Percentiles rank a stretch among this genome's conserved stretches.
These are phyloP conservation scores for Drosophila anomalata DNA, from an alignment of 2,888 invertebrate species.

Conservation along the genomic window DNA sequence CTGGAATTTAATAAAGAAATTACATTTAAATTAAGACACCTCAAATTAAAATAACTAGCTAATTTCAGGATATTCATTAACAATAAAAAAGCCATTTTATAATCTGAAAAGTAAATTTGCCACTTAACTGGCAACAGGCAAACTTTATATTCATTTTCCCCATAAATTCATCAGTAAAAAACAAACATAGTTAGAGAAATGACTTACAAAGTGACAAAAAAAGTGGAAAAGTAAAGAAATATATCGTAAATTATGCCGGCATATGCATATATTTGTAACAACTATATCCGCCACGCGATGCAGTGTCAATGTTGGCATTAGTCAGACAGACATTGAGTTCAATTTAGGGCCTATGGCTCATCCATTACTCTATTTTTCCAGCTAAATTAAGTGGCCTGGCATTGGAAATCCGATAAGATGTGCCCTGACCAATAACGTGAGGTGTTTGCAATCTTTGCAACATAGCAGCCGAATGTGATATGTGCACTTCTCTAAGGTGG, in stretches of 20 bases:
- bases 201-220: not conserved
- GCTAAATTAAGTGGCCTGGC: conserved; percentile 23
- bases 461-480: conserved; percentile 1
- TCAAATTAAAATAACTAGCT: too few species aligned
- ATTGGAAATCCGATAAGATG: conserved; percentile 16
- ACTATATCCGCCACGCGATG: not conserved
- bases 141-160: not conserved
- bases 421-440: not conserved
- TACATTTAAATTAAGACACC: not conserved
- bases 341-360: conserved; percentile 37
- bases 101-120: not conserved
- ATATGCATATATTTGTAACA: not conserved
- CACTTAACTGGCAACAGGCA: not conserved
- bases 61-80: too few species aligned
- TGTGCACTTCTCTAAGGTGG: not conserved
- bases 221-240: not conserved
- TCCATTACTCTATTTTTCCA: conserved; percentile 44
- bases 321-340: conserved; percentile 34
- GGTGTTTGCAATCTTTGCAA: not conserved
- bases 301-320: conserved; percentile 24
- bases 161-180: conserved; percentile 8
- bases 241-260: not conserved
- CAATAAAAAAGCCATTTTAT: too few species aligned
- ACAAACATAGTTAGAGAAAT: conserved; percentile 2
- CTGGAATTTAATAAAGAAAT: conserved; percentile 71